Evolutionary conservation across 1,140 invertebrate genomes (phyloP).

Genomic region (Harlomillsia oculata): DNA sequence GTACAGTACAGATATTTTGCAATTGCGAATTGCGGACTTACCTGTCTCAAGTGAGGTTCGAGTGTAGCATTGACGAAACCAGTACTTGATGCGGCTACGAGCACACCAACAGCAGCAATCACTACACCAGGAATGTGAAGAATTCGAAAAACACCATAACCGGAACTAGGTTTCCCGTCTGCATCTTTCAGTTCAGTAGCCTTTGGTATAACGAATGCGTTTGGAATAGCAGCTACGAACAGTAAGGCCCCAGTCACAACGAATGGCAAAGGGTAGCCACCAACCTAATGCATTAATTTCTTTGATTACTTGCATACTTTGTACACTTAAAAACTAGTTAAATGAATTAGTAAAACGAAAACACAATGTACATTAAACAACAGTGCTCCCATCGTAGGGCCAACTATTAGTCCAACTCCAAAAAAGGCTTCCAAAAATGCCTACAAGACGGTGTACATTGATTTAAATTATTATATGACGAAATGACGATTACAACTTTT

Average conservation of each 20-base stretch:
- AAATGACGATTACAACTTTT: too few species aligned
- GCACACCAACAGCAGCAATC: slow-evolving; percentile 56
- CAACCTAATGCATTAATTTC: slow-evolving; percentile 44
- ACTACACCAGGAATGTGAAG: slow-evolving; percentile 60
- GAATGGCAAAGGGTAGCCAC: slow-evolving; percentile 79
- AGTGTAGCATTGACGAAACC: slow-evolving; percentile 70
- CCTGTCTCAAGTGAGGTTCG: slow-evolving; percentile 69
- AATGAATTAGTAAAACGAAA: neutral
- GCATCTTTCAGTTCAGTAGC: neutral
- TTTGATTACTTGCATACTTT: neutral
- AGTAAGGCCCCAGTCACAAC: slow-evolving; percentile 66
- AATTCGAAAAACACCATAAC: slow-evolving; percentile 31
- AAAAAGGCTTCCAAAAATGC: slow-evolving; percentile 79
- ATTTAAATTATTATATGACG: too few species aligned
- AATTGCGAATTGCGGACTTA: slow-evolving; percentile 20
- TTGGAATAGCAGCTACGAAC: slow-evolving; percentile 63
- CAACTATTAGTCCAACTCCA: slow-evolving; percentile 77
- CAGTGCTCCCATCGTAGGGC: slow-evolving; percentile 71
- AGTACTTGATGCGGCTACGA: slow-evolving; percentile 66
- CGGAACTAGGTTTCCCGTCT: neutral
- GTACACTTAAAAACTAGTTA: neutral
- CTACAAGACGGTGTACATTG: too few species aligned
- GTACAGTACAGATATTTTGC: neutral
- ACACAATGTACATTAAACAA: slow-evolving; percentile 53
- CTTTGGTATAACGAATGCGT: slow-evolving; percentile 52